Evolutionary conservation across 2,113 vertebrate genomes (phyloP).

Genomic region (Pachycephala philippinensis): DNA sequence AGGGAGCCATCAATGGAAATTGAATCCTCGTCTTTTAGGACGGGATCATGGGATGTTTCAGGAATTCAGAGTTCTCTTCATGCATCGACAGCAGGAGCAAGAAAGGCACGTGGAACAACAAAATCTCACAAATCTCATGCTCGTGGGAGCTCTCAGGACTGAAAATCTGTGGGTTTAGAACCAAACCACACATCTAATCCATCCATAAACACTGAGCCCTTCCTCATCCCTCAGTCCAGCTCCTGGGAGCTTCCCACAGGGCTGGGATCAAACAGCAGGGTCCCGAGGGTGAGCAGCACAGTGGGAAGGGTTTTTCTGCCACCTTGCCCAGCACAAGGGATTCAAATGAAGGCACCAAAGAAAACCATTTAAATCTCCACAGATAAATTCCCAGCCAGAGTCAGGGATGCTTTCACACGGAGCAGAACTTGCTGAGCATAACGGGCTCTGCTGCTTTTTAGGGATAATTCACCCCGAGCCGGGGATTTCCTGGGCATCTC

Average conservation of each 20-base stretch:
- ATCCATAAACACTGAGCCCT: fast-evolving
- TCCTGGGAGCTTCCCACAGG: fast-evolving
- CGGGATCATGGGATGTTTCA: neutral
- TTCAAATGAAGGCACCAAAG: neutral
- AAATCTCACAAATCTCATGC: neutral
- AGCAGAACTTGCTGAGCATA: neutral
- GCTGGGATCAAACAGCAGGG: neutral
- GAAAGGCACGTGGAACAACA: neutral
- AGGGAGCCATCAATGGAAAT: neutral
- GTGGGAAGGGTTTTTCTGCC: neutral
- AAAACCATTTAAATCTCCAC: neutral
- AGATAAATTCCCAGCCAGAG: neutral
- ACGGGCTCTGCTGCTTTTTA: neutral
- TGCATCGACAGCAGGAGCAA: neutral
- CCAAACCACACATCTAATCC: neutral
- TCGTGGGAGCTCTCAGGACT: neutral
- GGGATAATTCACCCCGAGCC: neutral
- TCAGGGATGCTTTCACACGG: neutral
- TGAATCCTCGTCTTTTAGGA: neutral
- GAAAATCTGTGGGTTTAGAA: neutral
- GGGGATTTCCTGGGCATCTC: neutral
- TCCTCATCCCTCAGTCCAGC: neutral
- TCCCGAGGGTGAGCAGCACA: neutral
- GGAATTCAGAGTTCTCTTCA: neutral
- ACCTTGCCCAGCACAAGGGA: neutral